A percentile compares a stretch with the other conserved stretches of the same genome.
phyloP scores from a whole-genome alignment of 2,113 vertebrate species.

The Poeciliopsis occidentalis region DNA sequence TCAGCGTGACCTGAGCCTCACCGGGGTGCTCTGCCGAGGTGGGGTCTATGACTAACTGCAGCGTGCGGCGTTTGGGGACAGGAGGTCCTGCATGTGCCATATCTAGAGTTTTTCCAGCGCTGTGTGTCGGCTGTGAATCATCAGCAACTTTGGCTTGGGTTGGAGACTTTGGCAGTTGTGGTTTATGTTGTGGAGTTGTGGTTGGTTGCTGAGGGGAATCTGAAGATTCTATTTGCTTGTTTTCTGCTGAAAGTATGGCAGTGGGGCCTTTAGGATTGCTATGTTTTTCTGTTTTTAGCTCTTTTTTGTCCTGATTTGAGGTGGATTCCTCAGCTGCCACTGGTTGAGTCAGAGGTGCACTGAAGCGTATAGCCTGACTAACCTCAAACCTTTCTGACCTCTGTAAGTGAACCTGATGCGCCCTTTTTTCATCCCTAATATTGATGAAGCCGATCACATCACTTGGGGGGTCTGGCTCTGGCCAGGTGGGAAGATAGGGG shows the following conservation, averaged over 20 bases:
- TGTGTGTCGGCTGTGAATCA: slow-evolving; percentile 29
- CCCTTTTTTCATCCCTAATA: slow-evolving; percentile 82
- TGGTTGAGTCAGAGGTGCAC: slow-evolving; percentile 46
- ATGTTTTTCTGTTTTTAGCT: not conserved
- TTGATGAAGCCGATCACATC: slow-evolving; percentile 97
- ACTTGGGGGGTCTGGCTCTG: slow-evolving; percentile 91
- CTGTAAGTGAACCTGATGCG: slow-evolving; percentile 80
- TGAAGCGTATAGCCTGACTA: slow-evolving; percentile 85
- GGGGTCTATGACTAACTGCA: too few relatives aligned
- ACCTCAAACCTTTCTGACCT: slow-evolving; percentile 82
- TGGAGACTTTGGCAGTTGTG: not conserved
- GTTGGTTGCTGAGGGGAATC: slow-evolving; percentile 33
- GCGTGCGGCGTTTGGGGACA: too few relatives aligned
- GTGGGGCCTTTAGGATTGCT: not conserved
- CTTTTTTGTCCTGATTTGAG: not conserved
- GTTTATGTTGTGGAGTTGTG: slow-evolving; percentile 30
- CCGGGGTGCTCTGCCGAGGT: too few relatives aligned
- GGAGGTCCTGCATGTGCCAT: too few relatives aligned
- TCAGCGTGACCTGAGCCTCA: too few relatives aligned
- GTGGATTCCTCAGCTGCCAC: slow-evolving; percentile 5
- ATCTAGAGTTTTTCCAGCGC: too few relatives aligned
- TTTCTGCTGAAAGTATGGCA: slow-evolving; percentile 32
- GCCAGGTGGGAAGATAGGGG: slow-evolving; percentile 93
- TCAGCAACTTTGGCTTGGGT: slow-evolving; percentile 6
- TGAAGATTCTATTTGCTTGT: slow-evolving; percentile 30